Evolutionary conservation across 2,888 invertebrate genomes (phyloP), one percentile per base, ranked within the genome.

Genomic region (Troides oblongomaculatus): DNA sequence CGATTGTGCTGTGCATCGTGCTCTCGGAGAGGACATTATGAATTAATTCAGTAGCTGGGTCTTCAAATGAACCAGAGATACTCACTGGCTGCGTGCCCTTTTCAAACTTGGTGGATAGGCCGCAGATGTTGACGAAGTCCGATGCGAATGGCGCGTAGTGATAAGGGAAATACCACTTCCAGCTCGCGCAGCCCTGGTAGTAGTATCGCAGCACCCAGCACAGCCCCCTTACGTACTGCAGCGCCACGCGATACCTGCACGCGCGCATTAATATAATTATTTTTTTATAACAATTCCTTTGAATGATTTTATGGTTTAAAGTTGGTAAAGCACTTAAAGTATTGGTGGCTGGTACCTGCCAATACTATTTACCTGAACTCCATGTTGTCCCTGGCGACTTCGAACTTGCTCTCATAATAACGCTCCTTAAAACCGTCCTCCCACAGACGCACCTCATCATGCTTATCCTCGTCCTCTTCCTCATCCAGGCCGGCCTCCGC

Each of bases 121-220:
- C 96, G 68, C 95, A 95, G 69, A 99, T 96, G 84, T 98, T 97
- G 71, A 97, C 94, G 91, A 99, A 99, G 93, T 99, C 99, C 0
- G 99, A 99, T 5, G 99, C 99, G 92, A 99, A 99, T 10, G 99
- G 99, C 23, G 99, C 99, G 93, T 99, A 99, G 92, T 99, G 99
- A 88, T 98, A 99, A 0, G 99, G 99, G 90, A 98, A 99, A 93
- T 99, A 99, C 99, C 99, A 99, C 90, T 99, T 97, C 99, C 99
- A 99, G 23, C 98, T 98, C 53, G 98, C 97, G 92, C 99, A 99
- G 66, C 99, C 99, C 94, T 99, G 99, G 92, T 99, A 99, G 91
- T 99, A 99, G 92, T 99, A 99, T 77, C 97, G 95, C 43, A 99
- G 93, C 69, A 99, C 99, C 99, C 99, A 99, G 90, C 98, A 98